Conservation (phyloP, 2,113 vertebrate species). For the Esox niger region DNA sequence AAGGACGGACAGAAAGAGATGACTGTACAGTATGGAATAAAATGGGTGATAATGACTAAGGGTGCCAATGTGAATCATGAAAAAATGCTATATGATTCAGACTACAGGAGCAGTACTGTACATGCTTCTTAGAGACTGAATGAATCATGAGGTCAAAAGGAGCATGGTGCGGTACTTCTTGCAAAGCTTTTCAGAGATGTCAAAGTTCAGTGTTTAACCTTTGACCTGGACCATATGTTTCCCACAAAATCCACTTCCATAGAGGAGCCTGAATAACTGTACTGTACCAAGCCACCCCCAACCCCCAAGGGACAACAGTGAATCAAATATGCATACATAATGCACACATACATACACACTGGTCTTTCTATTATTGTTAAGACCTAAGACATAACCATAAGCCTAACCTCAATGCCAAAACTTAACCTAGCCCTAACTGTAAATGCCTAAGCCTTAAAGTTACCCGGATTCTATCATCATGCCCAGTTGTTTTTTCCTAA, state of each 20-base stretch:
- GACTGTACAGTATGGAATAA: background rate
- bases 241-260: background rate
- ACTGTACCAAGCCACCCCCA: constrained; percentile 1
- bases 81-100: no score
- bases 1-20: background rate
- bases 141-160: background rate
- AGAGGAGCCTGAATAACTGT: background rate
- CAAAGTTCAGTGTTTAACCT: background rate
- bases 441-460: no score
- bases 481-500: no score
- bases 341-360: background rate
- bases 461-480: no score
- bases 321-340: background rate
- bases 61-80: background rate
- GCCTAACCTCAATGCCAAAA: no score
- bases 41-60: background rate
- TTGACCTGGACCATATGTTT: background rate
- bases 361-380: no score
- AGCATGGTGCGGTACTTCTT: background rate
- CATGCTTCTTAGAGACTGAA: background rate
- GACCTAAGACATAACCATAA: no score
- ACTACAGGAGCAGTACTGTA: no score
- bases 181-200: background rate
- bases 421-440: no score
- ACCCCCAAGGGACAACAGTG: background rate